Conservation (phyloP, 2,888 invertebrate species). For the Hanleya hanleyi region DNA sequence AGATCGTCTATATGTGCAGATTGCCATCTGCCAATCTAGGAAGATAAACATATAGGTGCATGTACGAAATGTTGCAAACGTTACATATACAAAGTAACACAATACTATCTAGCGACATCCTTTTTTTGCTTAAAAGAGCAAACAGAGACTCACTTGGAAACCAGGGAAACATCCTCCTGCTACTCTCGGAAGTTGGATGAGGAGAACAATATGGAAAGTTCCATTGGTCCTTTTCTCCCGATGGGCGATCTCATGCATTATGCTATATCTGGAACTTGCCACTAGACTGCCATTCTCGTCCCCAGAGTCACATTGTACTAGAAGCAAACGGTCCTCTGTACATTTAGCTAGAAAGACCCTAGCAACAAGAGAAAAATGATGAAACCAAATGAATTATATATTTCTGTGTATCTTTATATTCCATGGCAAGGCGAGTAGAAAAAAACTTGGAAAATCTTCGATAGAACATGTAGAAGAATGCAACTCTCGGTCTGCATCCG, state of each 20-base stretch:
- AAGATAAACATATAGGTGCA: not conserved
- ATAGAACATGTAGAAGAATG: too few species aligned
- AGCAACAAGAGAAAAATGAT: too few species aligned
- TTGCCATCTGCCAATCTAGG: constrained; percentile 64
- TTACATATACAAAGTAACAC: too few species aligned
- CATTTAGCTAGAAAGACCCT: not conserved
- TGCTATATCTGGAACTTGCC: constrained; percentile 64
- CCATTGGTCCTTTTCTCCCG: constrained; percentile 12
- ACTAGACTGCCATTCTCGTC: constrained; percentile 60
- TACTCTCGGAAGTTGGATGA: constrained; percentile 61
- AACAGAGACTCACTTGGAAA: constrained; percentile 55
- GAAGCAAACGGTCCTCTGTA: constrained; percentile 44
- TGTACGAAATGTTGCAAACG: not conserved
- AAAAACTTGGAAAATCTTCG: too few species aligned
- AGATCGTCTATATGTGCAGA: constrained; percentile 69
- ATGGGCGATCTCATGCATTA: constrained; percentile 53
- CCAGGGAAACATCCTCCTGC: constrained; percentile 61
- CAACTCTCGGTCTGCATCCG: too few species aligned
- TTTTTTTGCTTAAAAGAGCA: not conserved
- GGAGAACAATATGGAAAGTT: constrained; percentile 53
- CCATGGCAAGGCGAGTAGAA: too few species aligned
- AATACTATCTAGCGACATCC: not conserved
- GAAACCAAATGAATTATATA: too few species aligned
- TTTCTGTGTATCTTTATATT: too few species aligned
- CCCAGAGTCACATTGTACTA: constrained; percentile 67